These are phyloP conservation scores for Adelosebastes latens DNA, from an alignment of 2,797 vertebrate genomes.

Conservation along the genomic window DNA sequence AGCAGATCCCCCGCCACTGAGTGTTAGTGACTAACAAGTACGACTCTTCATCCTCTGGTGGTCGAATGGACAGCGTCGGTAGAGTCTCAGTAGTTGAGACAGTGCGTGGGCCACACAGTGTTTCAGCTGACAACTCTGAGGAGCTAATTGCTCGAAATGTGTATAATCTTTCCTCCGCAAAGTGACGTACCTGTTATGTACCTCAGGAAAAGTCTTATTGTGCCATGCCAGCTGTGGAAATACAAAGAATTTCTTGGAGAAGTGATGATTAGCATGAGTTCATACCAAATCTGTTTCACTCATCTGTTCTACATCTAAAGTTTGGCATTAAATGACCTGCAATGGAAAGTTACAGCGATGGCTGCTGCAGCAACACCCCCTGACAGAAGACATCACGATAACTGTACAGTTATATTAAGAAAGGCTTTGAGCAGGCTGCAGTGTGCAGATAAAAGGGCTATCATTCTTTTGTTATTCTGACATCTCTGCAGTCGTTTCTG, in stretches of 20 bases:
- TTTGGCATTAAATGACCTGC: conserved; percentile 45
- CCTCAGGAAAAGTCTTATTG: conserved; percentile 16
- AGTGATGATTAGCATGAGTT: background rate
- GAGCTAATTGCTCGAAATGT: conserved; percentile 57
- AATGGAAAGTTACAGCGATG: conserved; percentile 24
- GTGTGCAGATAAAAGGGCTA: conserved; percentile 67
- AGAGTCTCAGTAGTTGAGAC: conserved; percentile 17
- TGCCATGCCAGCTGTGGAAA: background rate
- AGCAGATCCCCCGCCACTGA: conserved; percentile 23
- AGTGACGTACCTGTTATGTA: conserved; percentile 9
- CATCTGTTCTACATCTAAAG: conserved; percentile 17
- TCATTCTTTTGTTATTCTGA: conserved; percentile 77
- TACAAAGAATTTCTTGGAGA: conserved; percentile 19
- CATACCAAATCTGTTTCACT: conserved; percentile 14
- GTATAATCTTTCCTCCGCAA: conserved; percentile 29
- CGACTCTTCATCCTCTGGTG: conserved; percentile 27
- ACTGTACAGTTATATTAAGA: conserved; percentile 63
- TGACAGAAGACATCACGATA: conserved; percentile 50
- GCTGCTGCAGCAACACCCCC: conserved; percentile 6
- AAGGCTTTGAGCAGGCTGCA: conserved; percentile 63
- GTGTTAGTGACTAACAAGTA: conserved; percentile 13
- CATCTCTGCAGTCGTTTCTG: conserved; percentile 69
- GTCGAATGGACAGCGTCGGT: background rate
- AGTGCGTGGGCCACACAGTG: conserved; percentile 35
- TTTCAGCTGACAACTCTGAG: conserved; percentile 50